Percentiles rank a stretch among this genome's conserved stretches.
phyloP scores from a whole-genome alignment of 2,797 vertebrate species.

The Lagorchestes hirsutus region DNA sequence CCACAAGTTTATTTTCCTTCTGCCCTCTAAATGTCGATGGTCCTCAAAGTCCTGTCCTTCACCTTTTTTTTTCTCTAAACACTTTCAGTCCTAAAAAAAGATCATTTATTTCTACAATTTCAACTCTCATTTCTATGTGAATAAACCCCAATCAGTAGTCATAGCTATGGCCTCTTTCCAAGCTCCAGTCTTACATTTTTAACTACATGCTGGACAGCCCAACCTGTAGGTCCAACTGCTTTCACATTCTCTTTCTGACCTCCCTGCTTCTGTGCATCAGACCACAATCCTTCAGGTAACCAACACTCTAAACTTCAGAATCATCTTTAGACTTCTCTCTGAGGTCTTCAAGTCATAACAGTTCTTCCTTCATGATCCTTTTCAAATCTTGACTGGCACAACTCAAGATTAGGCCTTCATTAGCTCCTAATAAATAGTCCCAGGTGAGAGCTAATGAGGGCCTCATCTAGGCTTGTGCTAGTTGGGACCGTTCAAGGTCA shows the following conservation, averaged over 20 bases:
- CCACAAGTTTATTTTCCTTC: not conserved
- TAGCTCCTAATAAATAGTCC: not conserved
- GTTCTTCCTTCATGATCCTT: not conserved
- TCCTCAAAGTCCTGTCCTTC: not conserved
- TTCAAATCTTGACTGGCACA: not conserved
- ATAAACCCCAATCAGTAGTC: not conserved
- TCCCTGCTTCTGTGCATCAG: not conserved
- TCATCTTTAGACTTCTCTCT: not conserved
- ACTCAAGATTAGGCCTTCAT: not conserved
- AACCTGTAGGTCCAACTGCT: not conserved
- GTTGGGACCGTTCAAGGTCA: not conserved
- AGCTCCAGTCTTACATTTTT: not conserved
- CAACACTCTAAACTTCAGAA: not conserved
- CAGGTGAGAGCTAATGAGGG: not conserved
- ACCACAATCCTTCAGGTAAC: not conserved
- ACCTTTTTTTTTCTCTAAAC: not conserved
- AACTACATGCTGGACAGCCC: not conserved
- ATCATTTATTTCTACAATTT: not conserved
- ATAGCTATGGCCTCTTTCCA: not conserved
- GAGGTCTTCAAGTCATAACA: not conserved
- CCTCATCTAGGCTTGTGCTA: not conserved
- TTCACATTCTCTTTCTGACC: not conserved
- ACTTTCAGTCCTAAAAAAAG: not conserved
- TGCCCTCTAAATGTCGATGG: not conserved
- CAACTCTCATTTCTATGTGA: not conserved